Evolutionary conservation across 1,140 invertebrate species (phyloP).

Genomic region (Sycophila sp.): DNA sequence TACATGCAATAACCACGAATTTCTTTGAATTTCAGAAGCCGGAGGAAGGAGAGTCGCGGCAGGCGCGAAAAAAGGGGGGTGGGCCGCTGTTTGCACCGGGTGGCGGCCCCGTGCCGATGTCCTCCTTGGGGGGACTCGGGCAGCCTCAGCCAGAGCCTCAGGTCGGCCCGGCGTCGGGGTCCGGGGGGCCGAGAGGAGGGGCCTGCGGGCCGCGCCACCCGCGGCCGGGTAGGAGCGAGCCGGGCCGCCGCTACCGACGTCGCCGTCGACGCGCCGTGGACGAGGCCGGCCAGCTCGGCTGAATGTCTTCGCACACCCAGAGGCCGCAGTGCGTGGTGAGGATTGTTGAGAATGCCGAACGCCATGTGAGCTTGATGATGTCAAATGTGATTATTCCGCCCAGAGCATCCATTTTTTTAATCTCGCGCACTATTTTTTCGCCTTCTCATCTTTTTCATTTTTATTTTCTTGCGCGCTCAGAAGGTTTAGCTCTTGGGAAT

Average conservation of each 20-base stretch:
- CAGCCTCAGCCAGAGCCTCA: not conserved
- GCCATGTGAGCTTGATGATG: too few relatives aligned
- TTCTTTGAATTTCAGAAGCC: too few relatives aligned
- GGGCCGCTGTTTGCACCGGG: not conserved
- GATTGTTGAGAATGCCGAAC: not conserved
- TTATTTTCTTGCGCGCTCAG: too few relatives aligned
- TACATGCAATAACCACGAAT: too few relatives aligned
- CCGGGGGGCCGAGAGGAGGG: not conserved
- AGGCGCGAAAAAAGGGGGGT: not conserved
- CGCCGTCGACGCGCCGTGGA: not conserved
- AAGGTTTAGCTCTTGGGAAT: too few relatives aligned
- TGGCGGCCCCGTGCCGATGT: conserved; percentile 3
- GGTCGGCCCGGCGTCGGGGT: too few relatives aligned
- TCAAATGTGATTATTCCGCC: too few relatives aligned
- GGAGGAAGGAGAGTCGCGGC: not conserved
- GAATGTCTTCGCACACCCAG: conserved; percentile 65
- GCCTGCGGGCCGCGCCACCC: not conserved
- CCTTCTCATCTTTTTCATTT: conserved; percentile 24
- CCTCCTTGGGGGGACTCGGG: conserved; percentile 12
- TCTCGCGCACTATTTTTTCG: too few relatives aligned
- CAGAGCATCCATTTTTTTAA: too few relatives aligned
- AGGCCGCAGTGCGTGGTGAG: conserved; percentile 64
- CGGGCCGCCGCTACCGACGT: not conserved
- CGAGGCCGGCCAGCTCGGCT: conserved; percentile 51
- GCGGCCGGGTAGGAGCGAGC: not conserved